Evolutionary conservation across 1,140 invertebrate species (phyloP).

Genomic region (Drosophila bocki): DNA sequence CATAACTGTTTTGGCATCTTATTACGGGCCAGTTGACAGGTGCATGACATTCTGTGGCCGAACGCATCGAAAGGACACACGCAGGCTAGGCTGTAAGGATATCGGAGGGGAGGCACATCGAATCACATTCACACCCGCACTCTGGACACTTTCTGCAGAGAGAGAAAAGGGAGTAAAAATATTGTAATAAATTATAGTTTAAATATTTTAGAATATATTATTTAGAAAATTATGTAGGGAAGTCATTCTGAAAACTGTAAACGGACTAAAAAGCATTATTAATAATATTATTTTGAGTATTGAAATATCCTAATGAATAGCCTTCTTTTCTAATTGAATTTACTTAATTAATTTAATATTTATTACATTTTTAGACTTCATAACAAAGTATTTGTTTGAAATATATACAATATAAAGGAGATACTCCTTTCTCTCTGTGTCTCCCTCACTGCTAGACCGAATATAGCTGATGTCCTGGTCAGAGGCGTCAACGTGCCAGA

Average conservation of each 20-base stretch:
- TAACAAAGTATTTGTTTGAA: too few species aligned
- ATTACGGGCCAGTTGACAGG: conserved; percentile 78
- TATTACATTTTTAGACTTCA: too few species aligned
- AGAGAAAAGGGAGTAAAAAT: neutral
- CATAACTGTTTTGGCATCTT: conserved; percentile 83
- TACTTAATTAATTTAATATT: too few species aligned
- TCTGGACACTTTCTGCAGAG: neutral
- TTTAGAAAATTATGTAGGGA: too few species aligned
- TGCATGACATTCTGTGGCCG: conserved; percentile 80
- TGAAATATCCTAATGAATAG: too few species aligned
- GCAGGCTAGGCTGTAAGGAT: conserved; percentile 11
- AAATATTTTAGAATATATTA: too few species aligned
- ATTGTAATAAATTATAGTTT: accelerated
- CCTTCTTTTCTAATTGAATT: too few species aligned
- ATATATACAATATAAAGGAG: too few species aligned
- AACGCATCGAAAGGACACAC: conserved; percentile 57
- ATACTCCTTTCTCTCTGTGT: neutral
- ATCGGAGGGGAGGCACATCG: neutral
- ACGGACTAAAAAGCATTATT: too few species aligned
- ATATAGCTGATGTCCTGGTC: conserved; percentile 31
- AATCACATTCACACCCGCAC: conserved; percentile 6
- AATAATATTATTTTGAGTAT: too few species aligned
- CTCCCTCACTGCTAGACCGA: conserved; percentile 17
- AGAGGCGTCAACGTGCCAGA: conserved; percentile 60
- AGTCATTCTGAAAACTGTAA: too few species aligned